Evolutionary conservation across 1,140 invertebrate genomes (phyloP), one percentile per base, ranked within the genome.

Genomic region (Bicyclus anynana): DNA sequence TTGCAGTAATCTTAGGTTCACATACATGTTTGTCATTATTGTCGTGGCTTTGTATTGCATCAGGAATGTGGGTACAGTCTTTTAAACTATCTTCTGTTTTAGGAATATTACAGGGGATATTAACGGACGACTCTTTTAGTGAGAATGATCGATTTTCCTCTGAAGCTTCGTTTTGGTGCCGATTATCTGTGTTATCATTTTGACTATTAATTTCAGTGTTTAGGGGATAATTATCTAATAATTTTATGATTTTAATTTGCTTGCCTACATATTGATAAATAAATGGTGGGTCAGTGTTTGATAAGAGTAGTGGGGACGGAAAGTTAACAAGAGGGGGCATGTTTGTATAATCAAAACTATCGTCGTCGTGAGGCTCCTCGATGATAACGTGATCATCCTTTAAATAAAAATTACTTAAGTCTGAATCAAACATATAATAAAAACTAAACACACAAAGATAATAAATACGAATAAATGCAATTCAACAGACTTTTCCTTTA

Each of bases 381-480:
- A 87, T 85, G 80, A 84, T 80, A 48, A 88, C 78, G 80, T 89
- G 83, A 71, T 70, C 72, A 73, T 84, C 89, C 89, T 90, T 90
- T 84, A 90, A 90, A 89, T 79, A 86, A 82, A 90, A 88, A 80
- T 73, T 67, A 60, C 74, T 79, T 44, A 75, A 76, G 73, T 84
- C 76, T 81, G 75, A 62, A 81, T 88, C 71, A 78, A 79, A 62
- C 71, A 52, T 75, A 65, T 63, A 61, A 59, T 37, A 58, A 57
- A 54, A 54, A 53, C 13, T 37, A 26, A 56, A 54, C 49, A 52
- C n/a, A 52, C 5, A 62, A 69, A 72, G 33, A 55, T n/a, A 58
- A 18, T n/a, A 50, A 20, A 47, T 33, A 53, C 44, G 80, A 86
- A 86, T 87, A 84, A 62, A 65, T 65, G 62, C 84, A 75, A n/a